Evolutionary conservation across 2,797 vertebrate genomes (phyloP), one percentile per base, ranked within the genome.

Genomic region (Ispidina picta): DNA sequence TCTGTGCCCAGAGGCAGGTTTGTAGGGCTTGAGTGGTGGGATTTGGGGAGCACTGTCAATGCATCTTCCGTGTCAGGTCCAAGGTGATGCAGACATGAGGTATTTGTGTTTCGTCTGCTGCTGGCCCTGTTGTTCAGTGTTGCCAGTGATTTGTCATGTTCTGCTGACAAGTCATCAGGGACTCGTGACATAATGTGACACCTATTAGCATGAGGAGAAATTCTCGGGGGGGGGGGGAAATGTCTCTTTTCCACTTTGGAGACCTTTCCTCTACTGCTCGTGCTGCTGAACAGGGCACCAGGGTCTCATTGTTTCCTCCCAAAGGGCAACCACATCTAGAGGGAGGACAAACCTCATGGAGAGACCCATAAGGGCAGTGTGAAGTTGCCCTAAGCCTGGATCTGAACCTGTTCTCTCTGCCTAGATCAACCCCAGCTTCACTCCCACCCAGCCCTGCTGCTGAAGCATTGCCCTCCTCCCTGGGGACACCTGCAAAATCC

Each of bases 321-420:
- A 8, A 33, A 68, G 51, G 14, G 73, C 49, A 64, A 28, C 31
- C 37, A 41, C 71, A 5, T 12, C 15, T 11, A 4, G 37, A 8
- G 37, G 37, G 29, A 20, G 52, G 11, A 22, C 0, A 1, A 49
- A 19, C 59, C 26, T 60, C 39, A 2, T 0, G 8, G 39, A n/a
- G 66, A 70, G 29, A 64, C n/a, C 35, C 44, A 4, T 0, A 6
- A 31, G 17, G 0, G 0, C 6, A 6, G 5, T 0, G 6, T 17
- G 15, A 31, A 79, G 31, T 11, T 64, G 51, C 39, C 31, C 56
- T 29, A 13, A 60, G 19, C 10, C 35, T 5, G 1, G 22, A 28
- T 15, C 41, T 0, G 2, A 63, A 41, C 33, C 73, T 33, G 6
- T 72, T 43, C 15, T 25, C 52, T 26, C 41, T 3, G 12, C 48